A percentile compares a stretch with the other conserved stretches of the same genome.
Conservation (phyloP, 2,888 invertebrate genomes). For the Crepidodera aurea region DNA sequence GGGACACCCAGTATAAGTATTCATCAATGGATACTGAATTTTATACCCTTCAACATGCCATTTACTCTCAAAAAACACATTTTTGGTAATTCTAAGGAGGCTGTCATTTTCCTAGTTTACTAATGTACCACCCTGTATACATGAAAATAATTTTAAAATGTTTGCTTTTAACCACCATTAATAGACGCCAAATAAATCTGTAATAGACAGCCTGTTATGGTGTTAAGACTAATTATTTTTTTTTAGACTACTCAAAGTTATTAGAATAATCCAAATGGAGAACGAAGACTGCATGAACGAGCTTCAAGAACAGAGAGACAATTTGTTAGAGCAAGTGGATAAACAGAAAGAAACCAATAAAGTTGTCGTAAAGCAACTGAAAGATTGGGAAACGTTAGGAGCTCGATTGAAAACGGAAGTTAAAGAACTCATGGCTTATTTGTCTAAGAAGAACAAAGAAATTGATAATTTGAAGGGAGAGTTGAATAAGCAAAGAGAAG, state of each 20-base stretch:
- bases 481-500: conserved; percentile 65
- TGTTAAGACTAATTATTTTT: too few species aligned
- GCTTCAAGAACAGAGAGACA: conserved; percentile 70
- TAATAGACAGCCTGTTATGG: too few species aligned
- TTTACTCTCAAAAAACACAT: too few species aligned
- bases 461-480: conserved; percentile 65
- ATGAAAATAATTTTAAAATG: too few species aligned
- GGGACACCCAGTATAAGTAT: too few species aligned
- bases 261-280: conserved; percentile 77
- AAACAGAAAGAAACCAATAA: conserved; percentile 60
- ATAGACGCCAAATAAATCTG: too few species aligned
- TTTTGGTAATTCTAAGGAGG: too few species aligned
- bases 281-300: conserved; percentile 73
- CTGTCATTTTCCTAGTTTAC: too few species aligned
- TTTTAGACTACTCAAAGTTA: conserved; percentile 56
- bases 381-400: conserved; percentile 67
- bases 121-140: too few species aligned
- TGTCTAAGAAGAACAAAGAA: conserved; percentile 64
- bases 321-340: conserved; percentile 55
- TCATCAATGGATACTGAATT: too few species aligned
- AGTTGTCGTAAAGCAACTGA: conserved; percentile 59
- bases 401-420: conserved; percentile 65
- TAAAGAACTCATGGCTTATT: conserved; percentile 65
- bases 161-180: too few species aligned
- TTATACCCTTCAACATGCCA: too few species aligned